Conservation (phyloP, 92 coral and sea anemone species). For the Heliopora coerulea region DNA sequence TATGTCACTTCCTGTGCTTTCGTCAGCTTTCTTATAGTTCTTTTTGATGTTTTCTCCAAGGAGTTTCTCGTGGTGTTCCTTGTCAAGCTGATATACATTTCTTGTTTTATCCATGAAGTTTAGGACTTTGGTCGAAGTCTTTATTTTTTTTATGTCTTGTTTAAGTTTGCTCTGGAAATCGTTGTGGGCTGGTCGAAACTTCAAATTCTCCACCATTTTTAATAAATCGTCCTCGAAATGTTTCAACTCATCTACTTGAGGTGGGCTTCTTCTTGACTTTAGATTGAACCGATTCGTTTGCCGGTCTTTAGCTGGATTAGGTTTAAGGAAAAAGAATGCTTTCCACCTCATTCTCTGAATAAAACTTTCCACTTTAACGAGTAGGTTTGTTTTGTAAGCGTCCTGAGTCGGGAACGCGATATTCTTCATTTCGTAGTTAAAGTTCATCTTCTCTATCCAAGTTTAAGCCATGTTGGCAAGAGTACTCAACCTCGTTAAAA, state of each 20-base stretch:
- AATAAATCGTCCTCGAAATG: slow-evolving; percentile 9
- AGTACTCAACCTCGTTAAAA: slow-evolving; percentile 34
- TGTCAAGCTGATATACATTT: slow-evolving; percentile 1
- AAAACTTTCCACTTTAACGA: slow-evolving; percentile 7
- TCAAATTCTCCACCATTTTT: slow-evolving; percentile 16
- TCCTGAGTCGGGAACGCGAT: neutral
- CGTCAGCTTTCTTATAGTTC: slow-evolving; percentile 39
- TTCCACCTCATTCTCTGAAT: slow-evolving; percentile 20
- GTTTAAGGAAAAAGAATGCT: slow-evolving; percentile 36
- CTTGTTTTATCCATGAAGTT: slow-evolving; percentile 23
- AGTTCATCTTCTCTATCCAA: slow-evolving; percentile 6
- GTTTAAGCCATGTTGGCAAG: neutral
- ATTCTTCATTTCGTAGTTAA: slow-evolving; percentile 4
- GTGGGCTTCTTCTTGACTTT: slow-evolving; percentile 11
- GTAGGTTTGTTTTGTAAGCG: neutral
- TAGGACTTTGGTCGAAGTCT: slow-evolving; percentile 1
- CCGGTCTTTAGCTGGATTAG: neutral
- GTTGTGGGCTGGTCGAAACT: neutral
- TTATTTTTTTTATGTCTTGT: neutral
- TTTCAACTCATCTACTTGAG: neutral
- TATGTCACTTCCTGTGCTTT: slow-evolving; percentile 9
- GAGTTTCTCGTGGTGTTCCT: slow-evolving; percentile 5
- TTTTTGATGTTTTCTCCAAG: slow-evolving; percentile 14
- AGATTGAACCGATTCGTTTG: slow-evolving; percentile 7
- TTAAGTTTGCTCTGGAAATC: neutral